Percentiles rank a stretch among this genome's conserved stretches.
Evolutionary conservation across 2,113 vertebrate genomes (phyloP).

Genomic region (Gulo gulo): DNA sequence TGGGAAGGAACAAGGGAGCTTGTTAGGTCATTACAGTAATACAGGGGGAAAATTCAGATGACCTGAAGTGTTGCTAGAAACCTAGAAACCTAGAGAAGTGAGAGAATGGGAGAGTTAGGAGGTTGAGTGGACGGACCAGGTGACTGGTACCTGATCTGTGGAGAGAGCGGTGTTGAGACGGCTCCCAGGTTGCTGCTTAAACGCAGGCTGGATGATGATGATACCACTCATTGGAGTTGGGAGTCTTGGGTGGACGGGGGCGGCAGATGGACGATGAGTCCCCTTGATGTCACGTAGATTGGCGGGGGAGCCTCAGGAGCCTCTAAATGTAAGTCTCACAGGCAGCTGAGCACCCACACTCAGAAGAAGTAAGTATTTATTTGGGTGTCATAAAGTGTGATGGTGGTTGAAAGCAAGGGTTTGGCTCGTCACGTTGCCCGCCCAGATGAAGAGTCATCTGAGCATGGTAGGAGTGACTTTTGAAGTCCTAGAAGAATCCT

Average conservation of each 20-base stretch:
- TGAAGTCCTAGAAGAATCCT: not conserved
- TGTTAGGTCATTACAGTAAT: not conserved
- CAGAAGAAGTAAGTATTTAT: not conserved
- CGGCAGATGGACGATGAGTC: not conserved
- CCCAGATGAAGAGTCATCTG: not conserved
- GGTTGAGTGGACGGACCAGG: not conserved
- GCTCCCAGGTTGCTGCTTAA: not conserved
- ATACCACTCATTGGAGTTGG: not conserved
- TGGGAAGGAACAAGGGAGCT: not conserved
- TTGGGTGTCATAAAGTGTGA: not conserved
- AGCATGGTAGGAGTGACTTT: not conserved
- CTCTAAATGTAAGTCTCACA: not conserved
- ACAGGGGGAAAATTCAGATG: not conserved
- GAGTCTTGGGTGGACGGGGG: not conserved
- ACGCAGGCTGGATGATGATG: not conserved
- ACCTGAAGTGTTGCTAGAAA: not conserved
- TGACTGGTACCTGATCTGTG: not conserved
- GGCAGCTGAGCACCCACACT: not conserved
- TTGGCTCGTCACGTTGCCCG: not conserved
- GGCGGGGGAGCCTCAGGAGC: not conserved
- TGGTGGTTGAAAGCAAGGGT: not conserved
- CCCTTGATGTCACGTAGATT: not conserved
- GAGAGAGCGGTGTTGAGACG: no score
- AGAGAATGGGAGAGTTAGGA: not conserved
- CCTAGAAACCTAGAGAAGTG: not conserved